Conservation (phyloP, 2,888 invertebrate genomes). For the Lycophotia porphyrea region DNA sequence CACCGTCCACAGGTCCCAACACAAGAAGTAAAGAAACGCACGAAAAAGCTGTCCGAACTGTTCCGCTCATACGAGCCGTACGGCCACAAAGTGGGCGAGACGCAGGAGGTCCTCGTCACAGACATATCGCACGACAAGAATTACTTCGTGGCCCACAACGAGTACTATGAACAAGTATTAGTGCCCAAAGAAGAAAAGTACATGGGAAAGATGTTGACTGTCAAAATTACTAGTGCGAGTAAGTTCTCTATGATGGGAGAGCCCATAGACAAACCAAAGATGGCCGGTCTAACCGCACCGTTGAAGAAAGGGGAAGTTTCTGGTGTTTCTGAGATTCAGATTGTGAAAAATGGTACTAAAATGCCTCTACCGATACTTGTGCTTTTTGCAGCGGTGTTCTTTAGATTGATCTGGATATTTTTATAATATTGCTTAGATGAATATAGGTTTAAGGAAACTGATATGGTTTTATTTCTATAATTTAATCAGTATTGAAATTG, state of each 20-base stretch:
- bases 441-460: conserved; percentile 59
- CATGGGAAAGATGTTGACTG: conserved; percentile 95
- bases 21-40: conserved; percentile 96
- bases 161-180: conserved; percentile 97
- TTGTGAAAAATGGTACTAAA: conserved; percentile 67
- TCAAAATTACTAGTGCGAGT: conserved; percentile 92
- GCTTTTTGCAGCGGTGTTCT: conserved; percentile 82
- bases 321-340: conserved; percentile 86
- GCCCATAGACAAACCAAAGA: conserved; percentile 90
- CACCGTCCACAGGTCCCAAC: conserved; percentile 91
- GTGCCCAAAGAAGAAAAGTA: conserved; percentile 94
- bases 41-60: conserved; percentile 96
- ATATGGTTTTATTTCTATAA: conserved; percentile 59
- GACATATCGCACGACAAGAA: conserved; percentile 97
- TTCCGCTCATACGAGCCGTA: conserved; percentile 98
- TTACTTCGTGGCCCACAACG: conserved; percentile 98
- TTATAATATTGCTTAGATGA: conserved; percentile 72
- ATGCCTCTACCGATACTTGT: conserved; percentile 80
- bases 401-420: conserved; percentile 85
- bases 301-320: conserved; percentile 90
- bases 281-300: conserved; percentile 89
- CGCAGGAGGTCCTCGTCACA: conserved; percentile 96
- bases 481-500: too few species aligned
- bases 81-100: conserved; percentile 91
- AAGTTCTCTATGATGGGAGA: conserved; percentile 95